These are phyloP conservation scores for Anabas testudineus DNA, from an alignment of 2,797 vertebrate species.

Conservation along the genomic window DNA sequence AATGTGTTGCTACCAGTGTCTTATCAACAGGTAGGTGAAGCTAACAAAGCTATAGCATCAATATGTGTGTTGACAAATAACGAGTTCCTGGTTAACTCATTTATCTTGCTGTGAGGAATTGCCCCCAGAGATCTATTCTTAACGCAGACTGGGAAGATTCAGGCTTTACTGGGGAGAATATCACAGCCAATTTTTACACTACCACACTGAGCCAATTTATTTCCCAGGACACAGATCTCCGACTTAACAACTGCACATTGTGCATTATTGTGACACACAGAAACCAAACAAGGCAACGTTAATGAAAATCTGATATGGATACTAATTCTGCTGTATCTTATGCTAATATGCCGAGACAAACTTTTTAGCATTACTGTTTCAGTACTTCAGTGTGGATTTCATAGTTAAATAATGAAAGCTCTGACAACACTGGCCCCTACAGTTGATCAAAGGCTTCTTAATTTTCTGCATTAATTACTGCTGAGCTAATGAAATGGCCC, in stretches of 20 bases:
- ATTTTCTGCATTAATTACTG: constrained; percentile 78
- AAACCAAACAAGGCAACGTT: constrained; percentile 15
- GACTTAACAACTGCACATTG: constrained; percentile 33
- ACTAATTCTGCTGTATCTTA: constrained; percentile 4
- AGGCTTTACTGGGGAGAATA: constrained; percentile 44
- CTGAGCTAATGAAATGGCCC: constrained; percentile 77
- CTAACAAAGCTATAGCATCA: constrained; percentile 36
- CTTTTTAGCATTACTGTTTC: constrained; percentile 35
- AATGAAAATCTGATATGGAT: constrained; percentile 22
- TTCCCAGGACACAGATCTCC: constrained; percentile 50
- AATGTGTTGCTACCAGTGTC: constrained; percentile 27
- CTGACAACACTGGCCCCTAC: constrained; percentile 51
- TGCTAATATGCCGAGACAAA: constrained; percentile 17
- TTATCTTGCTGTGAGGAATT: constrained; percentile 54
- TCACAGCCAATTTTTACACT: constrained; percentile 51
- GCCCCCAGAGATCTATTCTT: constrained; percentile 54
- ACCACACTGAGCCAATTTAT: constrained; percentile 44
- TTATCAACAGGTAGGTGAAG: constrained; percentile 51
- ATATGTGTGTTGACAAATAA: constrained; percentile 48
- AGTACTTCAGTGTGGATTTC: constrained; percentile 40
- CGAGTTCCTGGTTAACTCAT: constrained; percentile 49
- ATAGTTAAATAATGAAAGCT: constrained; percentile 58
- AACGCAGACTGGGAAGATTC: constrained; percentile 37
- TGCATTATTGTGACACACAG: constrained; percentile 32
- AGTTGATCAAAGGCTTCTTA: constrained; percentile 77